phyloP scores from a whole-genome alignment of 2,113 vertebrate genomes.

The Odobenus rosmarus region DNA sequence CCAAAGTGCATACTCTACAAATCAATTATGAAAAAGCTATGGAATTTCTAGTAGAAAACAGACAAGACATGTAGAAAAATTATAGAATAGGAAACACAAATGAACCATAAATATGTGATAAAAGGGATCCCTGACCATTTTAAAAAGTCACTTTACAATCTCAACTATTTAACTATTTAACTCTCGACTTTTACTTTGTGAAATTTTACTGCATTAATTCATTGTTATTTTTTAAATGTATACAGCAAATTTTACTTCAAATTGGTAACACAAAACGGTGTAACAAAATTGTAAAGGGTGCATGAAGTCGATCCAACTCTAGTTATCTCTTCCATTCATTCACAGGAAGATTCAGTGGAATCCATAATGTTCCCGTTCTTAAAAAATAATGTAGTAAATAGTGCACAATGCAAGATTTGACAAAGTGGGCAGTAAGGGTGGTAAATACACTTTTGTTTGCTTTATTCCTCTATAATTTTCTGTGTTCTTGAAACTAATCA shows the following conservation, averaged over 20 bases:
- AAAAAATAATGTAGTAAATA: not conserved
- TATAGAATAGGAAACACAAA: not conserved
- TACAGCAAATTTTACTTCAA: not conserved
- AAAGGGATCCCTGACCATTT: not conserved
- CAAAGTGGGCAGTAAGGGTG: not conserved
- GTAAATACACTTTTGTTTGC: not conserved
- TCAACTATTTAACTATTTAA: not conserved
- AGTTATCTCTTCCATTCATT: not conserved
- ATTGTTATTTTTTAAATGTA: not conserved
- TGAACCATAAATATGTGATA: not conserved
- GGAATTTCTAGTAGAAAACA: not conserved
- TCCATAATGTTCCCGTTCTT: not conserved
- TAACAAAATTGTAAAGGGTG: not conserved
- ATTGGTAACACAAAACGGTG: not conserved
- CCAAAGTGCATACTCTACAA: not conserved
- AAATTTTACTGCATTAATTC: not conserved
- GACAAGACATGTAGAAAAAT: not conserved
- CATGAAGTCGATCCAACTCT: not conserved
- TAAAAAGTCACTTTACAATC: not conserved
- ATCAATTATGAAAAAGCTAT: not conserved
- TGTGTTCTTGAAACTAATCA: not conserved
- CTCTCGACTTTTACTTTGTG: not conserved
- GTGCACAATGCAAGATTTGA: not conserved
- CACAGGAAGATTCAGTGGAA: not conserved
- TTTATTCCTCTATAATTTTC: not conserved